Evolutionary conservation across 2,113 vertebrate genomes (phyloP), one percentile per base, ranked within the genome.

Genomic region (Sorex fumeus): DNA sequence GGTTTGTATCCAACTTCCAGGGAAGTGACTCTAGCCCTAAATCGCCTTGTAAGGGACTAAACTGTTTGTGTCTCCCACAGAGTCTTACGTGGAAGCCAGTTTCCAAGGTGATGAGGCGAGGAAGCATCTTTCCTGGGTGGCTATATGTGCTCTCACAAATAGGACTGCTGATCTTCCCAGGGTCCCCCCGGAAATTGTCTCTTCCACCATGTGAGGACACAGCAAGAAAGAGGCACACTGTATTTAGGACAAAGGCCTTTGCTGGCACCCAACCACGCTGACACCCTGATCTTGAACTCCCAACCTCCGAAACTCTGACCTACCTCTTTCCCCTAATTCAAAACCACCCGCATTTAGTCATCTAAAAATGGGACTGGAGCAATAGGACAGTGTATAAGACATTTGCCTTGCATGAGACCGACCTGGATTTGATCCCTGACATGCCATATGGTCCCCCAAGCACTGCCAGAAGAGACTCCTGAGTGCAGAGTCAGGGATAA

Each of bases 21-120:
- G 18, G 36, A 89, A 77, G 47, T 53, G 69, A 78, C 18, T 36
- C 83, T 82, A 81, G 30, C 45, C 60, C 47, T 85, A 69, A 93
- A 66, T 81, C 57, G 34, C 36, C 60, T 88, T 47, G 10, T 43
- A 53, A 40, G 43, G 40, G 43, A 71, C 53, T 77, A 77, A 60
- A 84, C 43, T 66, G 34, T 72, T 50, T 78, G 28, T 79, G 32
- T 84, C 45, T 40, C 53, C 8, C 28, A 40, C 1, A 79, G 43
- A 84, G 0, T 16, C 15, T 13, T 89, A 79, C 43, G 43, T 43
- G 43, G 21, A 89, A 72, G 40, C 32, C 79, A 84, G 32, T 45
- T 89, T 25, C 80, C 53, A 79, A 93, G 87, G 32, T 72, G 28
- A 89, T 66, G 43, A 53, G 50, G 43, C 53, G 11, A 89, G 75